These are phyloP conservation scores for Drosophila hydei DNA, from an alignment of 1,140 invertebrate species.

Conservation along the genomic window DNA sequence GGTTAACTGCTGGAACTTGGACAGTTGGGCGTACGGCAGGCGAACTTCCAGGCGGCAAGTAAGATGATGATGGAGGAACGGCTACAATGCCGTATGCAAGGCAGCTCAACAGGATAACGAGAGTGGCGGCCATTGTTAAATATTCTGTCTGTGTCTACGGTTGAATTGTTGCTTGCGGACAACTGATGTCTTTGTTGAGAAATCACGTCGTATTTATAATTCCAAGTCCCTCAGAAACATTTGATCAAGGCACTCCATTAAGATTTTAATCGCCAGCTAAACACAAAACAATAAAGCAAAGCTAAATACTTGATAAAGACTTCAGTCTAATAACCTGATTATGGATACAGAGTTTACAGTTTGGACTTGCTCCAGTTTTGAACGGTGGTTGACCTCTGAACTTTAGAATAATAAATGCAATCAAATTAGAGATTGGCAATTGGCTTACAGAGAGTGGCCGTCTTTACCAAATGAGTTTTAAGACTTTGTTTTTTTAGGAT, in stretches of 20 bases:
- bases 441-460: not conserved
- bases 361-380: no score
- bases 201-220: not conserved
- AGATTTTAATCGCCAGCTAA: not conserved
- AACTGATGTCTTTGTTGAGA: slow-evolving; percentile 32
- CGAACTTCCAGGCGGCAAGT: not conserved
- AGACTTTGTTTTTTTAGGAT: no score
- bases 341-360: not conserved
- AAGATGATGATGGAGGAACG: not conserved
- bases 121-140: slow-evolving; percentile 14
- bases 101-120: slow-evolving; percentile 11
- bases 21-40: not conserved
- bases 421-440: slow-evolving; percentile 10
- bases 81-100: slow-evolving; percentile 6
- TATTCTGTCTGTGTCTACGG: not conserved
- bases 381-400: no score
- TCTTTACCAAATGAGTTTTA: no score
- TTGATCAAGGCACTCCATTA: not conserved
- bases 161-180: slow-evolving; percentile 4
- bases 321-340: no score
- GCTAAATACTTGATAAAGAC: slow-evolving; percentile 50
- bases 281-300: slow-evolving; percentile 47
- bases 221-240: not conserved
- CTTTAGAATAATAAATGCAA: not conserved
- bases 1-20: not conserved